Evolutionary conservation across 2,113 vertebrate species (phyloP).

Genomic region (Trematomus loennbergii): DNA sequence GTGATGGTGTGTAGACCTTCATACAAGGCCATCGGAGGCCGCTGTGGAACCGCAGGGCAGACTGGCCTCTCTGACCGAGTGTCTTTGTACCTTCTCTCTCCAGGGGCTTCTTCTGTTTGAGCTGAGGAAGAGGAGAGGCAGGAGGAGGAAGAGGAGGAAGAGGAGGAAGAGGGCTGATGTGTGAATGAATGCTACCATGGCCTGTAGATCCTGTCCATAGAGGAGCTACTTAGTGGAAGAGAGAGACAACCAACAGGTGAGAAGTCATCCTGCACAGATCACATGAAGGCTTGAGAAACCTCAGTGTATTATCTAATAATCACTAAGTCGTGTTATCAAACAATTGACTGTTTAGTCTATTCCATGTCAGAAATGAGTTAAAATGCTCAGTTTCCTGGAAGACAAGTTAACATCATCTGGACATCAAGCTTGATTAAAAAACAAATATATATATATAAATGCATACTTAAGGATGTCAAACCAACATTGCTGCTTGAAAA

Average conservation of each 20-base stretch:
- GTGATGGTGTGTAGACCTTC: constrained; percentile 48
- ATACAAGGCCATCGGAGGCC: constrained; percentile 58
- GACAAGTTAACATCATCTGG: neutral
- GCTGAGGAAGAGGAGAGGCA: constrained; percentile 61
- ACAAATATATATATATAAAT: neutral
- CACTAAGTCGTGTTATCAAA: neutral
- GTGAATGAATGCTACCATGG: constrained; percentile 70
- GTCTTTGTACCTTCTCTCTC: constrained; percentile 70
- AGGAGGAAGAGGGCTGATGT: constrained; percentile 53
- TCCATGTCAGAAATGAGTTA: neutral
- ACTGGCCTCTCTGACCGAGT: constrained; percentile 65
- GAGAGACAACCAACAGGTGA: constrained; percentile 65
- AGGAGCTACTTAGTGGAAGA: constrained; percentile 52
- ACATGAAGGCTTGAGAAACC: neutral
- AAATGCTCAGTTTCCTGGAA: neutral
- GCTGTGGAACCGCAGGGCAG: constrained; percentile 51
- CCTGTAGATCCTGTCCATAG: constrained; percentile 46
- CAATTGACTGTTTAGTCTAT: neutral
- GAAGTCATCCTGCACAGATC: neutral
- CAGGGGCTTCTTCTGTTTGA: constrained; percentile 69
- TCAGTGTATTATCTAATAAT: neutral
- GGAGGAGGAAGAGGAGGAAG: constrained; percentile 23
- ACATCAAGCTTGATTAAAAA: neutral
- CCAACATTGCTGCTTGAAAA: neutral
- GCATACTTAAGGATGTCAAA: neutral